A percentile compares a stretch with the other conserved stretches of the same genome.
Conservation (phyloP, 2,113 vertebrate genomes). For the Fulica atra region DNA sequence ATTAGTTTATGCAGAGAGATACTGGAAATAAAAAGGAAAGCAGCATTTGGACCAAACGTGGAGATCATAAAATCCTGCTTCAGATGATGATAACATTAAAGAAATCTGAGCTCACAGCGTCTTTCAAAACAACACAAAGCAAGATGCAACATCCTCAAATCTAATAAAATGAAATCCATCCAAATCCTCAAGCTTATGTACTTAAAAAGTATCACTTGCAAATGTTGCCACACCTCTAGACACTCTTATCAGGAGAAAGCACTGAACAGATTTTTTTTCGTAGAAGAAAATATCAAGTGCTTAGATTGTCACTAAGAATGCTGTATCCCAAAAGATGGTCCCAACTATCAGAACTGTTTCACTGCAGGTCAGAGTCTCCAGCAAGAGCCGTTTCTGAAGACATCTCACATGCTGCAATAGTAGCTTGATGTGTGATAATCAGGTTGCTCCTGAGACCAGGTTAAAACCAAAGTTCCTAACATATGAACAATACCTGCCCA, state of each 20-base stretch:
- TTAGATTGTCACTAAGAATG: background rate
- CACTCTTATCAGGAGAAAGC: background rate
- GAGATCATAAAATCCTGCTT: background rate
- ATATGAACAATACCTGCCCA: background rate
- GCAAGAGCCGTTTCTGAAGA: background rate
- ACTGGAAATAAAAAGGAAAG: background rate
- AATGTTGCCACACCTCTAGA: background rate
- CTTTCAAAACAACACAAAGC: background rate
- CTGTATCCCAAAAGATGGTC: background rate
- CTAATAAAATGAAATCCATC: background rate
- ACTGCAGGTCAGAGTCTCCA: background rate
- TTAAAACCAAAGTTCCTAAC: background rate
- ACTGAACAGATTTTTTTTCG: background rate
- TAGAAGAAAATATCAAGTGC: background rate
- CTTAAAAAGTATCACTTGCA: background rate
- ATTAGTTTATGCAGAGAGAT: background rate
- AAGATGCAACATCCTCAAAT: background rate
- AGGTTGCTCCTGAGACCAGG: background rate
- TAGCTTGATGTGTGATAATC: background rate
- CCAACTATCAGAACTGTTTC: background rate
- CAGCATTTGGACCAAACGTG: background rate
- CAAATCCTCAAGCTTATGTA: background rate
- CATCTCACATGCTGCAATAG: background rate
- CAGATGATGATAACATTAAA: background rate
- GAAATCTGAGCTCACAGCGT: background rate